These are phyloP conservation scores for Thecocarcelia acutangulata DNA, from an alignment of 2,888 invertebrate species.

Conservation along the genomic window DNA sequence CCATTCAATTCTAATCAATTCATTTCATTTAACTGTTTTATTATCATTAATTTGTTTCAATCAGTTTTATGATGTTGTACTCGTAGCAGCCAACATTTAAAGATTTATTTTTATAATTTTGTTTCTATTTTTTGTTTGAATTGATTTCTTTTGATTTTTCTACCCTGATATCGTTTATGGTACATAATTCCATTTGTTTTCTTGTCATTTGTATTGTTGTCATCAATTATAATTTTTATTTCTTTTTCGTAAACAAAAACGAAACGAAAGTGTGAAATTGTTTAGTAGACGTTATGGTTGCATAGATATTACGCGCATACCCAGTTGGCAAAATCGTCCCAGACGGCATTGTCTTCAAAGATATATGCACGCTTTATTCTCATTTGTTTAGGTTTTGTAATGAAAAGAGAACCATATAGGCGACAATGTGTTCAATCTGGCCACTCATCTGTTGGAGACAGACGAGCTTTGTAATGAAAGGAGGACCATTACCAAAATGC, in stretches of 20 bases:
- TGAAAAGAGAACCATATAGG: no score
- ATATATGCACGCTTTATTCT: no score
- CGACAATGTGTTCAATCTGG: slow-evolving; percentile 9
- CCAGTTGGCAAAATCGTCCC: no score
- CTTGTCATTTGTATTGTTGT: slow-evolving; percentile 67
- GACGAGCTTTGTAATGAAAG: no score
- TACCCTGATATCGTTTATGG: no score
- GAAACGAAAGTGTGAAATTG: slow-evolving; percentile 36
- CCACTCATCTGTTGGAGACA: no score
- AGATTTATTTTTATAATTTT: slow-evolving; percentile 61
- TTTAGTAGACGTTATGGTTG: background rate
- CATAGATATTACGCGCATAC: no score
- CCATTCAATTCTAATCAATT: slow-evolving; percentile 35
- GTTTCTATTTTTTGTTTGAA: slow-evolving; percentile 59
- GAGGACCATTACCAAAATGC: no score
- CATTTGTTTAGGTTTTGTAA: no score
- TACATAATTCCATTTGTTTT: slow-evolving; percentile 18
- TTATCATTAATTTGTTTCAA: slow-evolving; percentile 53
- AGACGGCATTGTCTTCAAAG: no score
- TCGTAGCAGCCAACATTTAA: slow-evolving; percentile 50
- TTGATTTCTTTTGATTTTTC: slow-evolving; percentile 32
- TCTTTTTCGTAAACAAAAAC: background rate
- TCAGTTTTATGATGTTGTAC: slow-evolving; percentile 37
- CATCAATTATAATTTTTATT: slow-evolving; percentile 62
- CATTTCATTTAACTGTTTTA: slow-evolving; percentile 2